Percentiles rank a stretch among this genome's conserved stretches.
Conservation (phyloP, 2,797 vertebrate genomes). For the Parambassis ranga region DNA sequence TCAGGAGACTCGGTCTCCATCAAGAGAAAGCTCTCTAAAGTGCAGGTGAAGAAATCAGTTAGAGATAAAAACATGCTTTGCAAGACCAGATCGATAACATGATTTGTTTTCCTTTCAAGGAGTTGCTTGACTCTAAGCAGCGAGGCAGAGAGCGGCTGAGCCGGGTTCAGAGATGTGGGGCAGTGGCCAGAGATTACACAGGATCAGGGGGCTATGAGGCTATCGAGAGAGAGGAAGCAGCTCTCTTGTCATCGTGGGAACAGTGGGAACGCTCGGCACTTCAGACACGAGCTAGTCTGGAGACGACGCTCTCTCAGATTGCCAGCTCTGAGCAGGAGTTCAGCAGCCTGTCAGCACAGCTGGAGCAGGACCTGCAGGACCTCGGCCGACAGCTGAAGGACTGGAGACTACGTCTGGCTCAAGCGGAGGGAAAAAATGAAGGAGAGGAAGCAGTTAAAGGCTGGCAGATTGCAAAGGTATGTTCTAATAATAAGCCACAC, state of each 20-base stretch:
- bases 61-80: too few species aligned
- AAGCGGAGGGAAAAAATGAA: slow-evolving; percentile 80
- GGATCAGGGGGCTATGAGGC: slow-evolving; percentile 86
- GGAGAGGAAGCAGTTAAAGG: slow-evolving; percentile 86
- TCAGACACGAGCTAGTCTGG: slow-evolving; percentile 81
- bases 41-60: slow-evolving; percentile 88
- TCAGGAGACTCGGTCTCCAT: slow-evolving; percentile 87
- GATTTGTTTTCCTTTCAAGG: slow-evolving; percentile 75
- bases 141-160: slow-evolving; percentile 86
- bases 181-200: slow-evolving; percentile 84
- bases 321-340: slow-evolving; percentile 93
- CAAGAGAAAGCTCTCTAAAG: slow-evolving; percentile 90
- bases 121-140: slow-evolving; percentile 90
- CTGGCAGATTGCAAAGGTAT: slow-evolving; percentile 91
- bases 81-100: too few species aligned
- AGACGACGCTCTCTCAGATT: slow-evolving; percentile 86
- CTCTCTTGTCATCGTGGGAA: slow-evolving; percentile 87
- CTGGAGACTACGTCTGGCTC: slow-evolving; percentile 77
- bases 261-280: slow-evolving; percentile 89
- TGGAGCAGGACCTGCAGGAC: slow-evolving; percentile 85
- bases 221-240: slow-evolving; percentile 88
- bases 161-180: slow-evolving; percentile 86
- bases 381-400: slow-evolving; percentile 79
- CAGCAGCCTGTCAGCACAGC: slow-evolving; percentile 75
- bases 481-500: neutral